Evolutionary conservation across 2,797 vertebrate genomes (phyloP), one percentile per base, ranked within the genome.

Genomic region (Crenuchus spilurus): DNA sequence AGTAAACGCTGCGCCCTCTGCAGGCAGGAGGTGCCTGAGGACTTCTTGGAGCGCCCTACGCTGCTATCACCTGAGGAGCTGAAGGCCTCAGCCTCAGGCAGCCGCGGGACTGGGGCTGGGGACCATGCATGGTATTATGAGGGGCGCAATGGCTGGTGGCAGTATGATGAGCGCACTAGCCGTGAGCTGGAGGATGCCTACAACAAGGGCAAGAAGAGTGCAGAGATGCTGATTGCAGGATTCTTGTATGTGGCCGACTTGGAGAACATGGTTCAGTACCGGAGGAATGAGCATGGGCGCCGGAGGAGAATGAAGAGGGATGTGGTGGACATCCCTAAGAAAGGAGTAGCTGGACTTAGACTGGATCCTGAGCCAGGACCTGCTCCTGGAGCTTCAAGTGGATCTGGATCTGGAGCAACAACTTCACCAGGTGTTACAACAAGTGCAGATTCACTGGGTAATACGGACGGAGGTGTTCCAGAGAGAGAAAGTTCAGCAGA

Each of bases 111-210:
- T 8, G 87, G 84, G 4, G 65, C 88, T 0, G 91, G 89, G 5
- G 90, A 96, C 72, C 92, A 96, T 9, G 95, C 95, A 0, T 99
- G 97, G 96, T 99, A 98, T 90, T 98, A 99, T 1, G 96, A 98
- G 87, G 97, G 97, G 37, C 94, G 95, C 82, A 99, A 98, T n/a
- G 97, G 97, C 72, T 99, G 97, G 97, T 99, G 97, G 97, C 97
- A 99, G 84, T 99, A 99, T 18, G 97, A 99, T 37, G 97, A 98
- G 84, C 93, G 97, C 72, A 97, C 96, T 75, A 98, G 92, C 86
- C 91, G 92, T 37, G 96, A 99, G 88, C 90, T 99, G 83, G 97
- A 99, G 89, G 96, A 99, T 73, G 96, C 97, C 28, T 96, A 95
- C 67, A 84, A 92, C 72, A 96, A 96, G 86, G 97, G 94, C 82